These are phyloP conservation scores for Drosophila lini DNA, from an alignment of 1,140 invertebrate genomes.

Conservation along the genomic window DNA sequence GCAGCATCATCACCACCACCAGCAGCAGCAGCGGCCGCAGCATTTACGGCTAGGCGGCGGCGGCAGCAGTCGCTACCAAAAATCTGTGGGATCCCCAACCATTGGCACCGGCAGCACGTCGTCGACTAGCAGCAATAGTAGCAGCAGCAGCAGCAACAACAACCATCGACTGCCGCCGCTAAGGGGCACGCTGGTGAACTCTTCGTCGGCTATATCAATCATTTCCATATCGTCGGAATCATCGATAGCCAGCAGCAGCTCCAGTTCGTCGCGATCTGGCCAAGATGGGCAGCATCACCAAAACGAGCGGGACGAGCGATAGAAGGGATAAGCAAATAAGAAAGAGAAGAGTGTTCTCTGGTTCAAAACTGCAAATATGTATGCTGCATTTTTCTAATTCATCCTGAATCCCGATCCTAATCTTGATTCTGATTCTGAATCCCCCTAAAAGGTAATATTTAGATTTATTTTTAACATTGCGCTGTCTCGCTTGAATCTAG, in stretches of 20 bases:
- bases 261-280: slow-evolving; percentile 66
- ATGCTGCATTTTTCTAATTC: slow-evolving; percentile 44
- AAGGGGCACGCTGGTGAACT: slow-evolving; percentile 67
- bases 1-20: neutral
- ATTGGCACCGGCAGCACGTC: slow-evolving; percentile 12
- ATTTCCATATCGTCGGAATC: slow-evolving; percentile 84
- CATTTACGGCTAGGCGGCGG: slow-evolving; percentile 26
- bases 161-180: slow-evolving; percentile 56
- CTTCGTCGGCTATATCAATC: slow-evolving; percentile 75
- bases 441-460: slow-evolving; percentile 18
- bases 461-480: slow-evolving; percentile 21
- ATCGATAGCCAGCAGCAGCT: slow-evolving; percentile 70
- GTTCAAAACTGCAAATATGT: slow-evolving; percentile 31
- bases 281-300: slow-evolving; percentile 38
- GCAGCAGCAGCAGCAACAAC: slow-evolving; percentile 29
- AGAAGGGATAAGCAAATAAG: neutral
- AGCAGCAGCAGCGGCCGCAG: slow-evolving; percentile 27
- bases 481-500: slow-evolving; percentile 45
- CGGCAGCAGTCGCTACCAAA: slow-evolving; percentile 28
- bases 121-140: slow-evolving; percentile 37
- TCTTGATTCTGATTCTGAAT: slow-evolving; percentile 3
- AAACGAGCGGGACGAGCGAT: slow-evolving; percentile 46
- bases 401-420: neutral
- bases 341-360: slow-evolving; percentile 18
- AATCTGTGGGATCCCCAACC: slow-evolving; percentile 27